A percentile compares a stretch with the other conserved stretches of the same genome.
Conservation (phyloP, 2,888 invertebrate genomes). For the Seira ritae region DNA sequence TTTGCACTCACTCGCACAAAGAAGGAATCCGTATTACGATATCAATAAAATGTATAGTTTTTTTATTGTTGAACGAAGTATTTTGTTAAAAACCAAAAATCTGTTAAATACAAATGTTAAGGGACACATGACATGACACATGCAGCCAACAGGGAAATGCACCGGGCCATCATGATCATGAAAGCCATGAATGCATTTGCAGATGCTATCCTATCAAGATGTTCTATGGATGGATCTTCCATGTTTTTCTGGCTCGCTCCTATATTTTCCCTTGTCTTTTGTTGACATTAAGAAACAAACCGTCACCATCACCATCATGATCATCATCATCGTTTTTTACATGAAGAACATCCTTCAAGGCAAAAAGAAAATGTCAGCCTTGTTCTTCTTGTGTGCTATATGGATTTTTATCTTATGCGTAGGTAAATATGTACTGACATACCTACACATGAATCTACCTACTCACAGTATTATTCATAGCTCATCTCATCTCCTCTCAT, state of each 20-base stretch:
- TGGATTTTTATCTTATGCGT: conserved; percentile 13
- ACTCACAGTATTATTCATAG: no score
- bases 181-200: no score
- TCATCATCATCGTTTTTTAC: background rate
- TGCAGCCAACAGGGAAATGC: no score
- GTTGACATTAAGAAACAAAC: conserved; percentile 47
- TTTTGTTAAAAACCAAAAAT: no score
- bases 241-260: conserved; percentile 26
- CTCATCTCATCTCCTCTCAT: no score
- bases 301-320: conserved; percentile 35
- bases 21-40: conserved; percentile 10
- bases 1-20: background rate
- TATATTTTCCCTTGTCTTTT: conserved; percentile 9
- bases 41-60: no score
- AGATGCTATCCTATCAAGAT: no score
- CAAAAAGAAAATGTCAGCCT: conserved; percentile 43
- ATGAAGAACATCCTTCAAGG: conserved; percentile 9
- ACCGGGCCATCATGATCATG: no score
- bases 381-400: conserved; percentile 23
- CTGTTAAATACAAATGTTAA: no score
- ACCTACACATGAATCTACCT: background rate
- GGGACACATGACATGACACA: no score
- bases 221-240: background rate
- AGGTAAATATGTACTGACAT: conserved; percentile 3
- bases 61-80: no score